phyloP scores from a whole-genome alignment of 2,888 invertebrate genomes.

The Troides aeacus region DNA sequence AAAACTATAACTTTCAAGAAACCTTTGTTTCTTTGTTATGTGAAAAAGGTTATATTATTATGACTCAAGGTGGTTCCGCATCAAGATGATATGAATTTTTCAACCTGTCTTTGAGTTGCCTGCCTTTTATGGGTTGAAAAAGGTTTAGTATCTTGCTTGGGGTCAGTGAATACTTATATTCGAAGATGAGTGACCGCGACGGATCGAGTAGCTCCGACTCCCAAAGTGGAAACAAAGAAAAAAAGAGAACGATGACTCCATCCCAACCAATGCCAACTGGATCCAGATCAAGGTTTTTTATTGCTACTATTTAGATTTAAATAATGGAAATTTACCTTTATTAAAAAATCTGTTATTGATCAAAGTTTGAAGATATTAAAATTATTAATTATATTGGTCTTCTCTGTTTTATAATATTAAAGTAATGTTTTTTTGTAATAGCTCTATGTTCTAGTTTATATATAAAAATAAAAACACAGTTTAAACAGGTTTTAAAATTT shows the following conservation, averaged over 20 bases:
- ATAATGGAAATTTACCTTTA: neutral
- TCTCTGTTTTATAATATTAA: too few species aligned
- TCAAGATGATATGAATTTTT: constrained; percentile 58
- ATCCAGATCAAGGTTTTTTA: constrained; percentile 50
- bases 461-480: too few species aligned
- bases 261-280: constrained; percentile 62
- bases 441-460: too few species aligned
- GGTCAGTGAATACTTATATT: constrained; percentile 46
- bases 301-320: neutral
- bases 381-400: too few species aligned
- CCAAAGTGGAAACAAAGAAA: constrained; percentile 51
- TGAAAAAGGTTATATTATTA: constrained; percentile 62
- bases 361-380: too few species aligned
- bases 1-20: constrained; percentile 27
- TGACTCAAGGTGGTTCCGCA: constrained; percentile 56
- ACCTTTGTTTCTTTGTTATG: constrained; percentile 43
- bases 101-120: constrained; percentile 48
- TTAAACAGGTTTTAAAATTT: too few species aligned
- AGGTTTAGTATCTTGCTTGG: constrained; percentile 41
- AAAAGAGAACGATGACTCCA: constrained; percentile 45
- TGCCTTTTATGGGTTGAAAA: constrained; percentile 64
- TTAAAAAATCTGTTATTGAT: too few species aligned
- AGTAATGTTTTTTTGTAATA: too few species aligned
- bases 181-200: constrained; percentile 67
- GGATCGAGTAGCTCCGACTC: constrained; percentile 54